Evolutionary conservation across 2,113 vertebrate species (phyloP).

Genomic region (Chrysochloris asiatica): DNA sequence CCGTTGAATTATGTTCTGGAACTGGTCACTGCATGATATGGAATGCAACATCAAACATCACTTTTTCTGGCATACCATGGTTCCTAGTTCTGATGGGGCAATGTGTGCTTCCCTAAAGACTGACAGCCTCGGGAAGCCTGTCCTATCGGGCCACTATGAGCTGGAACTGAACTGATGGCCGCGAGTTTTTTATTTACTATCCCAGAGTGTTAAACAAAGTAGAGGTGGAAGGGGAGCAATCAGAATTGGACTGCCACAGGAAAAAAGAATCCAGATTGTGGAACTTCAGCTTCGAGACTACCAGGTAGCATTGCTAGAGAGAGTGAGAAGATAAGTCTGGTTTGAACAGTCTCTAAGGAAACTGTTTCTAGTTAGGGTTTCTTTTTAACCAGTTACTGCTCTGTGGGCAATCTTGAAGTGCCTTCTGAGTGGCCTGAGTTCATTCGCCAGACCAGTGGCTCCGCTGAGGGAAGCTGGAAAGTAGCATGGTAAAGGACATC

Average conservation of each 20-base stretch:
- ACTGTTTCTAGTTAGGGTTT: neutral
- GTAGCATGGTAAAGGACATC: neutral
- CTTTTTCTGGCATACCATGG: neutral
- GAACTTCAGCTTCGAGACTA: neutral
- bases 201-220: neutral
- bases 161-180: too few species aligned
- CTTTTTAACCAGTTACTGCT: slow-evolving; percentile 10
- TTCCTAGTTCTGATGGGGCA: neutral
- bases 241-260: neutral
- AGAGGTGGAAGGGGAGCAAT: neutral
- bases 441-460: neutral
- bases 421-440: neutral
- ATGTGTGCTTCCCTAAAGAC: too few species aligned
- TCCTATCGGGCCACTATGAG: too few species aligned
- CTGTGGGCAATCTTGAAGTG: neutral
- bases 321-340: neutral
- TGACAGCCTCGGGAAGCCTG: too few species aligned
- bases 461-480: neutral
- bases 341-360: slow-evolving; percentile 8
- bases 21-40: neutral
- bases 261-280: neutral
- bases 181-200: neutral
- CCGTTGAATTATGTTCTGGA: slow-evolving; percentile 12
- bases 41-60: neutral
- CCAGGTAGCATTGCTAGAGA: neutral